Evolutionary conservation across 2,888 invertebrate genomes (phyloP).

Genomic region (Cephus rjabovi): DNA sequence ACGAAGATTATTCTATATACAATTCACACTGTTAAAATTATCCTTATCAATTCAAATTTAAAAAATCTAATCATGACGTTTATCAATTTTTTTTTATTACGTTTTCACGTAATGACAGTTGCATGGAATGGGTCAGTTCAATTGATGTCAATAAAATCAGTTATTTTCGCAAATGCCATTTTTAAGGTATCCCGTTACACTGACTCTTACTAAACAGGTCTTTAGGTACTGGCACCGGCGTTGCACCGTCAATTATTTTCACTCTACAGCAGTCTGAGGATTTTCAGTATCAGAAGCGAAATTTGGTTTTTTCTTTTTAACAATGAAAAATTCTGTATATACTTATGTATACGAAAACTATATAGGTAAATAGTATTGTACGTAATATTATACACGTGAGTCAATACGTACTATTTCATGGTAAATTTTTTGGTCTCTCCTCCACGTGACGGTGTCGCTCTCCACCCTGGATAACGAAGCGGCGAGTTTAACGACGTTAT

Average conservation of each 20-base stretch:
- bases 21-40: background rate
- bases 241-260: background rate
- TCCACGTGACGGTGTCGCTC: background rate
- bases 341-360: background rate
- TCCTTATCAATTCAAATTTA: background rate
- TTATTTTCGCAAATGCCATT: too few species aligned
- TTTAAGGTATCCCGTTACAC: too few species aligned
- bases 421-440: background rate
- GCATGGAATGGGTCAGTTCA: too few species aligned
- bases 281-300: too few species aligned
- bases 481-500: background rate
- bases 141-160: too few species aligned
- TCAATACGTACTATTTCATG: background rate
- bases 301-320: background rate
- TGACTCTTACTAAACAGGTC: accelerated
- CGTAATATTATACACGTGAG: too few species aligned
- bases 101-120: too few species aligned
- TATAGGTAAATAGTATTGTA: background rate
- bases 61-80: background rate
- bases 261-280: background rate
- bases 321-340: background rate
- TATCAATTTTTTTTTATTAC: background rate
- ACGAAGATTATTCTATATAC: background rate
- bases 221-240: background rate
- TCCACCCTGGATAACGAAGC: background rate